These are phyloP conservation scores for Ectropis grisescens DNA, from an alignment of 1,140 invertebrate genomes.

Conservation along the genomic window DNA sequence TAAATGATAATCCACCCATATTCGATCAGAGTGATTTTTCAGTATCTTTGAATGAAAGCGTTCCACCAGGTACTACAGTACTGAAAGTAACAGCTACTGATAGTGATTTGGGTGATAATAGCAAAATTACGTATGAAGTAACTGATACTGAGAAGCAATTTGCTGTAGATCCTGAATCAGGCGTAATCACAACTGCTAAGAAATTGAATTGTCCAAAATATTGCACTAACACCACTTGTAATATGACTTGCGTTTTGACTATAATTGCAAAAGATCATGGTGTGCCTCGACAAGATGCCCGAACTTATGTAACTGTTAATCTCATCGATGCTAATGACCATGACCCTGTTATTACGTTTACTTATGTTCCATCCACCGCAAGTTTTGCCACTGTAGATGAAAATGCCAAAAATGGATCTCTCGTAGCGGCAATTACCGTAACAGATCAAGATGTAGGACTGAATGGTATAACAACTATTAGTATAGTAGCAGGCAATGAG, in stretches of 20 bases:
- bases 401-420: slow-evolving; percentile 88
- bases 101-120: slow-evolving; percentile 91
- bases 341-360: slow-evolving; percentile 92
- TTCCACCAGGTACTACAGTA: slow-evolving; percentile 87
- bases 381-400: slow-evolving; percentile 93
- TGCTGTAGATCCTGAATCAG: slow-evolving; percentile 89
- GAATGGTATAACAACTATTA: slow-evolving; percentile 89
- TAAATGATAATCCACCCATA: slow-evolving; percentile 95
- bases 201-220: slow-evolving; percentile 82
- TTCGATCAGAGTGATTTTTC: slow-evolving; percentile 95
- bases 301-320: slow-evolving; percentile 95
- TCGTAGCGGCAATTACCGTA: slow-evolving; percentile 94
- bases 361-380: slow-evolving; percentile 87
- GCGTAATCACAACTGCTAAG: slow-evolving; percentile 86
- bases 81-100: slow-evolving; percentile 93
- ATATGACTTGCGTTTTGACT: slow-evolving; percentile 94
- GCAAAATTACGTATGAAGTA: slow-evolving; percentile 91
- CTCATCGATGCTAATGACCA: slow-evolving; percentile 95
- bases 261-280: slow-evolving; percentile 95
- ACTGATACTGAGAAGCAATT: slow-evolving; percentile 89
- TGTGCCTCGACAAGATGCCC: slow-evolving; percentile 88
- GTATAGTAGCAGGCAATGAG: slow-evolving; percentile 91
- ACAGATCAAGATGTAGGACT: slow-evolving; percentile 91
- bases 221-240: slow-evolving; percentile 74
- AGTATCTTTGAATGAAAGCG: slow-evolving; percentile 92